Evolutionary conservation across 2,888 invertebrate genomes (phyloP), one percentile per base, ranked within the genome.

Genomic region (Prosopocoilus inquinatus): DNA sequence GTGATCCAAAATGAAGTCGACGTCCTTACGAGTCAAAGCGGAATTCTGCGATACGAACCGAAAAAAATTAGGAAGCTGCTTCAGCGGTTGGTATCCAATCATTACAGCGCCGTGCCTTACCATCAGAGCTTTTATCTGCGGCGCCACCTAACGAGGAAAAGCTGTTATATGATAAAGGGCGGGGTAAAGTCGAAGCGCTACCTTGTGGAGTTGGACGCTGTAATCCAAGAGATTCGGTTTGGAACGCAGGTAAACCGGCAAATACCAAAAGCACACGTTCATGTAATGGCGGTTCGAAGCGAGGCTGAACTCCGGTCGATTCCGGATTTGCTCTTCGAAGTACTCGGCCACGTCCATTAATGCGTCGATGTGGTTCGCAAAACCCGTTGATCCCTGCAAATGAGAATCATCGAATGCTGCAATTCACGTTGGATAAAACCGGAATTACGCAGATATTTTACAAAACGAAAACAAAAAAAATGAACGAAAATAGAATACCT

Each of bases 231-330:
- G 61, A 56, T 73, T 70, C 44, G 65, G 54, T 62, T 70, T 74
- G 9, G 71, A 70, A 59, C 72, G 67, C 55, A 82, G 72, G 58
- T 78, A 80, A 15, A 78, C 75, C 1, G 87, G 87, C 34, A 87
- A 70, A 71, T 85, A 87, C 87, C 87, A 88, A 71, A 88, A 88
- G 67, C 86, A 87, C n/a, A 88, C 83, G 67, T 87, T 87, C 64
- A 85, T 81, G 64, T 81, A 86, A 66, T 86, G 83, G 32, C 86
- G 82, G 45, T 77, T 72, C 32, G 78, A 71, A 33, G 82, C 78
- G 55, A 81, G 64, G 61, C 74, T 67, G 65, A 82, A 81, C 34
- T 74, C 74, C 2, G 69, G 63, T 53, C 79, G 67, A 35, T 68
- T 66, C 20, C 67, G 67, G 3, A 81, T 69, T 64, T 78, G 74